These are phyloP conservation scores for Patella depressa DNA, from an alignment of 2,888 invertebrate genomes.

Conservation along the genomic window DNA sequence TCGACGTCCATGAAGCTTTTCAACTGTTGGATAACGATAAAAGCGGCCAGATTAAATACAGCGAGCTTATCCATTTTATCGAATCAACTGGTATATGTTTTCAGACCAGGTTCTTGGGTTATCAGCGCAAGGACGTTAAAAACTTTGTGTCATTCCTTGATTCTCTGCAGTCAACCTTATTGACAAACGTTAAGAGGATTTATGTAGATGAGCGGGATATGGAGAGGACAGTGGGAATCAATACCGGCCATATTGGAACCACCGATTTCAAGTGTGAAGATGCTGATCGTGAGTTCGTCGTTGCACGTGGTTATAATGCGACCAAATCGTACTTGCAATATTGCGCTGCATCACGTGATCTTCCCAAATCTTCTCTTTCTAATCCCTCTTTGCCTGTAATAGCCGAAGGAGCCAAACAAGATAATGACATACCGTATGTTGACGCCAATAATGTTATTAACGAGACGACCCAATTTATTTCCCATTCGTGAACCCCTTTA, in stretches of 20 bases:
- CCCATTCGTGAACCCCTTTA: too few relatives aligned
- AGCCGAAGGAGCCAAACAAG: too few relatives aligned
- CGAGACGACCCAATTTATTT: too few relatives aligned
- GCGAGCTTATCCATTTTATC: conserved; percentile 56
- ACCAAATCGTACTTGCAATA: conserved; percentile 10
- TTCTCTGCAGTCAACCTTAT: conserved; percentile 56
- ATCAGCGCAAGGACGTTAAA: conserved; percentile 55
- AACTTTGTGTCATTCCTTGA: conserved; percentile 56
- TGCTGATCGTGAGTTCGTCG: conserved; percentile 61
- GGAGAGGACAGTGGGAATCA: conserved; percentile 62
- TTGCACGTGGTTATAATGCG: conserved; percentile 38
- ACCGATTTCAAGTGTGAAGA: conserved; percentile 62
- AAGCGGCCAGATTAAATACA: conserved; percentile 49
- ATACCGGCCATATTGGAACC: conserved; percentile 66
- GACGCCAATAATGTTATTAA: too few relatives aligned
- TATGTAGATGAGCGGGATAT: conserved; percentile 46
- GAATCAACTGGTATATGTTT: conserved; percentile 57
- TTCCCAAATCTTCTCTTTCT: too few relatives aligned
- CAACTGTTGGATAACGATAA: conserved; percentile 19
- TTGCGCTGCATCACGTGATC: neutral
- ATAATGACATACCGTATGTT: too few relatives aligned
- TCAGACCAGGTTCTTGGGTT: conserved; percentile 61
- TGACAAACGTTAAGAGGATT: conserved; percentile 60
- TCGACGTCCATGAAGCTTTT: conserved; percentile 19
- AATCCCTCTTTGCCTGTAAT: too few relatives aligned